These are phyloP conservation scores for Platalea minor DNA, from an alignment of 2,797 vertebrate genomes.

Conservation along the genomic window DNA sequence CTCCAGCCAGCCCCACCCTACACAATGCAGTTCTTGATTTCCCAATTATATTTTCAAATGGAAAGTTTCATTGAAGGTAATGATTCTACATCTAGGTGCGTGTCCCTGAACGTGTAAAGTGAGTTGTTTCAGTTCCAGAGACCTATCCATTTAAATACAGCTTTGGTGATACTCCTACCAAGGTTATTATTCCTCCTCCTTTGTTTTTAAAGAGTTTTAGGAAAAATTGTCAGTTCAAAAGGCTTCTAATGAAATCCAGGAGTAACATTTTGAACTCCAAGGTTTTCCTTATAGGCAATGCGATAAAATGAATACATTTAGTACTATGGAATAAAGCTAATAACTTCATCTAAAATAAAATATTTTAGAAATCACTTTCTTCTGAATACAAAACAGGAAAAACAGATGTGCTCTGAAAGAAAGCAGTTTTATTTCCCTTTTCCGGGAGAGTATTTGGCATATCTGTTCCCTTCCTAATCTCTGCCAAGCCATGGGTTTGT, in stretches of 20 bases:
- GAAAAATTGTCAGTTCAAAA: neutral
- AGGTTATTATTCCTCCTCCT: neutral
- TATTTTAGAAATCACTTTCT: neutral
- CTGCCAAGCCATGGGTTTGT: neutral
- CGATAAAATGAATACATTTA: accelerated
- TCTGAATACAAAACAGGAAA: neutral
- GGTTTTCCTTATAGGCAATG: neutral
- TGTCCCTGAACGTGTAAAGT: neutral
- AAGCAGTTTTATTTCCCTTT: neutral
- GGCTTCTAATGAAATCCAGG: neutral
- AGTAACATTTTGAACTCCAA: neutral
- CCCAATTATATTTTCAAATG: neutral
- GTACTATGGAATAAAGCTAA: neutral
- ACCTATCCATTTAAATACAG: neutral
- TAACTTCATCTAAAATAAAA: neutral
- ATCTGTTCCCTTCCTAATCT: neutral
- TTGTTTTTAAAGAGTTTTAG: neutral
- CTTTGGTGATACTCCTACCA: neutral
- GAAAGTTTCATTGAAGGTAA: neutral
- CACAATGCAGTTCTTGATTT: neutral
- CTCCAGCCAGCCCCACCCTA: neutral
- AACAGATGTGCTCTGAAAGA: neutral
- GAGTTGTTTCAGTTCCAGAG: neutral
- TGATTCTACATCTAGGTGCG: neutral
- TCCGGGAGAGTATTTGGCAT: neutral